phyloP scores from a whole-genome alignment of 2,888 invertebrate species.

The Drosophila nr. medialis region DNA sequence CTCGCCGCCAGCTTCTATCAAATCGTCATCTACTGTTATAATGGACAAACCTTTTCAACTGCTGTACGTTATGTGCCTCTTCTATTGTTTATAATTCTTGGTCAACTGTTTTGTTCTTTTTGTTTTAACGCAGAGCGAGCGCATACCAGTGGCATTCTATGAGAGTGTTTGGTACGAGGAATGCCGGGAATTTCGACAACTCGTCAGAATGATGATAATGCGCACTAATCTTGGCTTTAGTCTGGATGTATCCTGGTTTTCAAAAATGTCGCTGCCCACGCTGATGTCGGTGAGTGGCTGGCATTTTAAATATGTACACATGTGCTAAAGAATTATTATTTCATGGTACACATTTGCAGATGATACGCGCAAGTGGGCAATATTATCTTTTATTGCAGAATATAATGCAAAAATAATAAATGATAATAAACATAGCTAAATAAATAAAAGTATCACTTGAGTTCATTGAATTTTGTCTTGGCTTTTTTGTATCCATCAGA shows the following conservation, averaged over 20 bases:
- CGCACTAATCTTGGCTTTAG: slow-evolving; percentile 68
- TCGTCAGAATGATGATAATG: slow-evolving; percentile 79
- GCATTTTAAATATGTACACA: neutral
- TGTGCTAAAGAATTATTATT: neutral
- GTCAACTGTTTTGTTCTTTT: slow-evolving; percentile 1
- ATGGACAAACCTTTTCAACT: slow-evolving; percentile 74
- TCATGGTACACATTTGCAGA: slow-evolving; percentile 60
- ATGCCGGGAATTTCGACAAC: slow-evolving; percentile 67
- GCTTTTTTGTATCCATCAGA: slow-evolving; percentile 12
- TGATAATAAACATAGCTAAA: slow-evolving; percentile 8
- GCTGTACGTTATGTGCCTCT: slow-evolving; percentile 49
- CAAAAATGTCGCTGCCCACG: slow-evolving; percentile 79
- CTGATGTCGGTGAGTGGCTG: slow-evolving; percentile 73
- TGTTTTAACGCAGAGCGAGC: slow-evolving; percentile 59
- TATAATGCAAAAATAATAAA: slow-evolving; percentile 58
- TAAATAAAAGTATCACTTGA: slow-evolving; percentile 10
- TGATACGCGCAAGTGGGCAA: slow-evolving; percentile 79
- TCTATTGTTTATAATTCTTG: neutral
- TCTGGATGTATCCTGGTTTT: slow-evolving; percentile 80
- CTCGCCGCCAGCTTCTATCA: slow-evolving; percentile 72
- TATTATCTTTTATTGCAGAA: slow-evolving; percentile 78
- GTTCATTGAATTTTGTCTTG: neutral
- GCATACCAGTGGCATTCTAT: slow-evolving; percentile 73
- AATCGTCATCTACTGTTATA: slow-evolving; percentile 78
- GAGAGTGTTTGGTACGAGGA: slow-evolving; percentile 77